These are phyloP conservation scores for Aphodius sticticus DNA, from an alignment of 2,888 invertebrate species.

Conservation along the genomic window DNA sequence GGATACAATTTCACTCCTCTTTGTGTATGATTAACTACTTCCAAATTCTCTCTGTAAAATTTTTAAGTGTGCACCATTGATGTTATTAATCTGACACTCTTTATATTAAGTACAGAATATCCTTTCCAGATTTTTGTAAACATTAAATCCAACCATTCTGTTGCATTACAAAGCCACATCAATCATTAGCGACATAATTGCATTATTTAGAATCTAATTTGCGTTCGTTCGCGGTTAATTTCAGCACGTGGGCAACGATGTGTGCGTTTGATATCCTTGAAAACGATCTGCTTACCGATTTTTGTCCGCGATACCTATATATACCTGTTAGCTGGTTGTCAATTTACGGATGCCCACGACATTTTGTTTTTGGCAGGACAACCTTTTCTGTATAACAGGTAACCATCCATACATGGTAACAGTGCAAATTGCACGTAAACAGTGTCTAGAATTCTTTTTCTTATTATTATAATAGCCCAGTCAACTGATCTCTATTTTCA, in stretches of 20 bases:
- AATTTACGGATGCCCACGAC: neutral
- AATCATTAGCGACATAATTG: neutral
- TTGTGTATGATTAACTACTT: too few relatives aligned
- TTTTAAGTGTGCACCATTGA: too few relatives aligned
- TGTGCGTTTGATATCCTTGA: neutral
- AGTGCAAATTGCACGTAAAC: neutral
- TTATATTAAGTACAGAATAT: too few relatives aligned
- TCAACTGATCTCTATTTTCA: too few relatives aligned
- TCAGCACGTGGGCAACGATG: neutral
- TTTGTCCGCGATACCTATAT: neutral
- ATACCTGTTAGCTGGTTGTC: neutral
- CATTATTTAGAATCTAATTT: neutral
- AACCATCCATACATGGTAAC: neutral
- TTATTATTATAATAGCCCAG: neutral
- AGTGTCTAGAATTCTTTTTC: neutral
- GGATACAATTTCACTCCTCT: too few relatives aligned
- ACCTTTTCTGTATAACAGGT: neutral
- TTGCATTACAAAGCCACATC: neutral
- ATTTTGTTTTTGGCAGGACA: neutral
- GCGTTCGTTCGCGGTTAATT: neutral
- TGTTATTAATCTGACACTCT: too few relatives aligned
- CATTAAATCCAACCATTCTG: neutral
- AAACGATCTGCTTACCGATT: neutral
- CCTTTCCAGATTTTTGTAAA: too few relatives aligned
- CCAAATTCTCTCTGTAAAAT: too few relatives aligned